Base-by-base conservation (phyloP, 2,113 vertebrate species). In the Dasyurus viverrinus region DNA sequence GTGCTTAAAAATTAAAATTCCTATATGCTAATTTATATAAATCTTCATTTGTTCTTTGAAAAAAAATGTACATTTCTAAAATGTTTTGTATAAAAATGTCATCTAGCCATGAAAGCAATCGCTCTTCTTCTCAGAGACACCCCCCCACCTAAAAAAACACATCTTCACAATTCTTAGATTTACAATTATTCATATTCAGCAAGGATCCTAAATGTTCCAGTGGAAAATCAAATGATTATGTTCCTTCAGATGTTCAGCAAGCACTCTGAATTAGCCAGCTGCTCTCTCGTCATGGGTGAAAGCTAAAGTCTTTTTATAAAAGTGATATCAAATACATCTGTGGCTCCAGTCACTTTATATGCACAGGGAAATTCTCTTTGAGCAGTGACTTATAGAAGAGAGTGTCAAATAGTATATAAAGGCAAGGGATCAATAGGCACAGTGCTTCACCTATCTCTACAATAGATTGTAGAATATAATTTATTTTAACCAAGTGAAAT, bases 401-500 rank as follows among this genome's bases (percentile, higher is more conserved):
- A 91, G 94, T 97, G 94, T 60, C 60, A 94, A 97, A 97, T 95
- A 95, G 96, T 96, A 92, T 95, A 91, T 53, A 76, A 97, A 93
- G 91, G 84, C 53, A 68, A 92, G 94, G 68, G 91, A 97, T 94
- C 96, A 36, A 52, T 97, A 93, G 90, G 57, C 90, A 52, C 53
- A 91, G 47, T 52, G 68, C 90, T 94, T 93, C 25, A 0, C 57
- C 2, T 76, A 89, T 94, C 96, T 96, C 68, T 95, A 26, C 50
- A 97, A 90, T 91, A 19, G 55, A 94, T 98, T 97, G 92, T 12
- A 91, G 94, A 97, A 93, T 98, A 96, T 95, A 98, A 97, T 97
- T 98, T 94, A 90, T 96, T 97, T 97, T 94, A 97, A 98, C 89
- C 90, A 97, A 97, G 89, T 95, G 89, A 94, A 98, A 98, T 98